phyloP scores from a whole-genome alignment of 2,113 vertebrate species.

The Hiodon alosoides region DNA sequence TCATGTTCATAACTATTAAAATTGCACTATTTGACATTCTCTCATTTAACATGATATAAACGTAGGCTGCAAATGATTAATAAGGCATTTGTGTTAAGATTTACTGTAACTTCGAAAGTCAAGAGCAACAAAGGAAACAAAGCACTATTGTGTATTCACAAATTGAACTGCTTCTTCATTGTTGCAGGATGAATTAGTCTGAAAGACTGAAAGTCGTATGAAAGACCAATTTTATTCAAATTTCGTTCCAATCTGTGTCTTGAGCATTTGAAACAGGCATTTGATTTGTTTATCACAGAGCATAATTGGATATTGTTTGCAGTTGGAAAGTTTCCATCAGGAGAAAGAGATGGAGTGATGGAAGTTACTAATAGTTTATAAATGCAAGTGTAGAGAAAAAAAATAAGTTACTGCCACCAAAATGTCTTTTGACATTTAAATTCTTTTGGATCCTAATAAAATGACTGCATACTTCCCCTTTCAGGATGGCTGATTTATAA shows the following conservation, averaged over 20 bases:
- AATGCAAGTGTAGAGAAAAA: not conserved
- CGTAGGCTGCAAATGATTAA: conserved; percentile 63
- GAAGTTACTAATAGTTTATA: conserved; percentile 22
- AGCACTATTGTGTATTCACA: conserved; percentile 65
- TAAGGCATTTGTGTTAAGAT: conserved; percentile 56
- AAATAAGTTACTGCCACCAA: not conserved
- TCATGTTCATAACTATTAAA: conserved; percentile 66
- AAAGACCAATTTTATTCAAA: conserved; percentile 59
- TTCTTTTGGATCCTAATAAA: no score
- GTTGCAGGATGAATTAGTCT: conserved; percentile 63
- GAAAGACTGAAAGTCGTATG: conserved; percentile 55
- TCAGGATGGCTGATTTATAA: no score
- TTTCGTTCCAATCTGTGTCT: conserved; percentile 57
- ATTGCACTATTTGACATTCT: conserved; percentile 61
- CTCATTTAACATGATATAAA: conserved; percentile 64
- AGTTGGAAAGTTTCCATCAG: conserved; percentile 40
- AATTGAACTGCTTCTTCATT: conserved; percentile 62
- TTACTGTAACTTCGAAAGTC: conserved; percentile 51
- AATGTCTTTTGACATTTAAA: no score
- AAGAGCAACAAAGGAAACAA: conserved; percentile 65
- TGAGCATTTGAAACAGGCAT: conserved; percentile 54
- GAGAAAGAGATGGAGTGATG: conserved; percentile 27
- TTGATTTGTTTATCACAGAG: conserved; percentile 52
- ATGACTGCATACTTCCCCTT: no score
- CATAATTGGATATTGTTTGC: conserved; percentile 46